Conservation (phyloP, 1,140 invertebrate genomes). For the Euura saliciscinereae region DNA sequence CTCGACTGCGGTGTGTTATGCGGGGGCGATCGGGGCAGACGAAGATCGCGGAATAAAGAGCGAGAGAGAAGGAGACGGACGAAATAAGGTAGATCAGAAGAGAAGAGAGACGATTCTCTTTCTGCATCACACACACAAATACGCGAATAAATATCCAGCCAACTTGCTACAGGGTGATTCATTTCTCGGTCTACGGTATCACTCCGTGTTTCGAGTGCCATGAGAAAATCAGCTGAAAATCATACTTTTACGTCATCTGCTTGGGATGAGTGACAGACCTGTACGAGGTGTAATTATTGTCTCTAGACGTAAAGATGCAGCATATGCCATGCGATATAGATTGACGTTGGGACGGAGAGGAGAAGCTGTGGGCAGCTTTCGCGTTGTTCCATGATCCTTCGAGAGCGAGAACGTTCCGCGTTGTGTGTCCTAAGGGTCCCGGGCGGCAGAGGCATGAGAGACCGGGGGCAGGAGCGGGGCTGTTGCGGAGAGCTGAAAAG, state of each 20-base stretch:
- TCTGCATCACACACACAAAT: constrained; percentile 24
- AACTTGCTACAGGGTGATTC: constrained; percentile 13
- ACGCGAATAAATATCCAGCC: constrained; percentile 24
- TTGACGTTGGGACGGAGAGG: constrained; percentile 19
- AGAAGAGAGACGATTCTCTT: constrained; percentile 5
- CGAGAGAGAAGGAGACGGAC: constrained; percentile 10
- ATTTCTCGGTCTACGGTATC: background rate
- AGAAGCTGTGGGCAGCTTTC: constrained; percentile 2
- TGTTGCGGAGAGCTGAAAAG: background rate
- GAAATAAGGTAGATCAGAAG: constrained; percentile 9
- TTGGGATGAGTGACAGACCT: too few species aligned
- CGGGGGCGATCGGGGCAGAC: constrained; percentile 46
- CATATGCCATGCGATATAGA: too few species aligned
- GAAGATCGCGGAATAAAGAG: constrained; percentile 20
- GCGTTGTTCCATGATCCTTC: too few species aligned
- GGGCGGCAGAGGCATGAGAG: background rate
- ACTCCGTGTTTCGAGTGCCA: too few species aligned
- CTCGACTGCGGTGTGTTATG: constrained; percentile 40
- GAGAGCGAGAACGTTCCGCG: constrained; percentile 15
- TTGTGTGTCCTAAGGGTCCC: background rate
- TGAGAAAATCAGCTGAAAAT: too few species aligned
- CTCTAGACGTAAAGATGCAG: too few species aligned
- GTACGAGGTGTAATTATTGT: too few species aligned
- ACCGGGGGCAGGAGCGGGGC: background rate
- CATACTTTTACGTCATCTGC: too few species aligned